Evolutionary conservation across 2,113 vertebrate genomes (phyloP).

Genomic region (Lophochroa leadbeateri): DNA sequence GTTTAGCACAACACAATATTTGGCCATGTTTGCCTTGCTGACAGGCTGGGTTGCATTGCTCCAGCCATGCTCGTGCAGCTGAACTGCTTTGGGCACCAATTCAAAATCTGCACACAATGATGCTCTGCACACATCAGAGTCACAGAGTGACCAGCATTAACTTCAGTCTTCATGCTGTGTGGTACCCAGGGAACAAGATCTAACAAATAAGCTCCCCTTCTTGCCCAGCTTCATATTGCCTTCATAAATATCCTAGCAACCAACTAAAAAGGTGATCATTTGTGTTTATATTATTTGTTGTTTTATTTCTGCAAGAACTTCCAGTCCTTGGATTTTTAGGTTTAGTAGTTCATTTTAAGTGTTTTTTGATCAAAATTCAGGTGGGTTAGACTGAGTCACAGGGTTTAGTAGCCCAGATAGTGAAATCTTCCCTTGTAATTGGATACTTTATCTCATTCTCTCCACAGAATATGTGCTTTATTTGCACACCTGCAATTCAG

Average conservation of each 20-base stretch:
- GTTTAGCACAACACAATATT: background rate
- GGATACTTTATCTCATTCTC: background rate
- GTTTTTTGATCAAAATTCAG: background rate
- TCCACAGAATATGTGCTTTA: background rate
- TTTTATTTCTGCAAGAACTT: background rate
- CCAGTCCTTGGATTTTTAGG: background rate
- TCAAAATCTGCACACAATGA: background rate
- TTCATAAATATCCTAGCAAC: background rate
- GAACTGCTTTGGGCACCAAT: background rate
- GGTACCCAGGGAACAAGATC: background rate
- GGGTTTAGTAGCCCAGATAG: background rate
- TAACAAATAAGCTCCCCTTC: background rate
- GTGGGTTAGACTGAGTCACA: background rate
- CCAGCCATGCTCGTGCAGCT: background rate
- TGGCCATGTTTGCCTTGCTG: background rate
- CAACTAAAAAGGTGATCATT: background rate
- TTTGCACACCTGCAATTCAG: background rate
- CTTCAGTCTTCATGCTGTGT: background rate
- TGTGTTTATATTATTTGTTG: too few relatives aligned
- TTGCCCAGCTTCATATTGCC: background rate
- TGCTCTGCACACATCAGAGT: background rate
- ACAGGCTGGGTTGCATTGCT: background rate
- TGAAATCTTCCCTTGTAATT: background rate
- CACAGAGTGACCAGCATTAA: too few relatives aligned
- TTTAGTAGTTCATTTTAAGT: background rate